phyloP scores from a whole-genome alignment of 1,140 invertebrate species.

The Papilio glaucus region DNA sequence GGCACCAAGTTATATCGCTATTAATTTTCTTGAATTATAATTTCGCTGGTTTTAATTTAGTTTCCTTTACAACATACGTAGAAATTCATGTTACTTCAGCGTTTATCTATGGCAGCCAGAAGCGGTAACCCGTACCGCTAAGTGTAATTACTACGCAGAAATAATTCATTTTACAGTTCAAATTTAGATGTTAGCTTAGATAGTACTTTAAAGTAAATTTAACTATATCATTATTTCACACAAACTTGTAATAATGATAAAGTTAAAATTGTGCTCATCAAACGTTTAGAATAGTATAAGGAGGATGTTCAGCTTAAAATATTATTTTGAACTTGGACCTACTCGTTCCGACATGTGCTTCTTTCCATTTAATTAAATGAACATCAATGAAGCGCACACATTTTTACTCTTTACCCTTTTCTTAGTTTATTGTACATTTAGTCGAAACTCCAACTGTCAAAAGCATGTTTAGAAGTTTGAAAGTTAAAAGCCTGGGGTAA shows the following conservation, averaged over 20 bases:
- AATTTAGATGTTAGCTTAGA: neutral
- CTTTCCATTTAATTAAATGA: too few species aligned
- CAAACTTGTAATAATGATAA: too few species aligned
- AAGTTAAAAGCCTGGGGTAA: slow-evolving; percentile 20
- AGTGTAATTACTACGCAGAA: neutral
- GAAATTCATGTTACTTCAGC: neutral
- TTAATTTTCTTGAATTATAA: neutral
- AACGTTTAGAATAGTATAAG: too few species aligned
- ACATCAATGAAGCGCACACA: too few species aligned
- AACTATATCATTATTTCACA: too few species aligned
- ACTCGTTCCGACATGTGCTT: too few species aligned
- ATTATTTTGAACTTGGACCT: too few species aligned
- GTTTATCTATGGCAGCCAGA: neutral
- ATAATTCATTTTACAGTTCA: neutral
- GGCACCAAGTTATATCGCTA: neutral
- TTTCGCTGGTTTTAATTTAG: neutral
- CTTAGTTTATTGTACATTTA: neutral
- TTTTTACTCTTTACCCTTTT: too few species aligned
- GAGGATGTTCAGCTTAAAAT: neutral
- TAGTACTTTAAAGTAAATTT: neutral
- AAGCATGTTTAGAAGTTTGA: slow-evolving; percentile 4
- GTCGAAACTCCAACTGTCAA: neutral
- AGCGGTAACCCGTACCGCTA: neutral
- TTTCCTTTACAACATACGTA: neutral
- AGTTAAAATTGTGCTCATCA: too few species aligned